phyloP scores from a whole-genome alignment of 2,888 invertebrate genomes.

The Pachydiplax longipennis region DNA sequence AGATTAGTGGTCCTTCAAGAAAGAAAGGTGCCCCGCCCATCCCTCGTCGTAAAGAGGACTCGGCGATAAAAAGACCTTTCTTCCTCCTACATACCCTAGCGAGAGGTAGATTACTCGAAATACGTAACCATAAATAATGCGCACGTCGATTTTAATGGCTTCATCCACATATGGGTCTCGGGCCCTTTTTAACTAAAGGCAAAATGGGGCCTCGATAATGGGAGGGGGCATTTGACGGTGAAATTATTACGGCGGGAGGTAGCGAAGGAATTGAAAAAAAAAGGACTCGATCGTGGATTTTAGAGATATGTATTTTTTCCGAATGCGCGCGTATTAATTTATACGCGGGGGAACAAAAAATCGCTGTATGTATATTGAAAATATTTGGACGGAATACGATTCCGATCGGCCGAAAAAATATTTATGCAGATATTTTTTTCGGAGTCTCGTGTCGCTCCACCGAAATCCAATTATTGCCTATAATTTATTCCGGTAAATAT shows the following conservation, averaged over 20 bases:
- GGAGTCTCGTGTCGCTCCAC: background rate
- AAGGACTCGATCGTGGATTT: background rate
- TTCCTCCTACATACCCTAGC: too few relatives aligned
- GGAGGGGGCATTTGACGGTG: background rate
- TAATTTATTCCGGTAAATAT: background rate
- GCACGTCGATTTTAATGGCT: conserved; percentile 22
- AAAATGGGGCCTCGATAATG: background rate
- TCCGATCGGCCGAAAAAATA: background rate
- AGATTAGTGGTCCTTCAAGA: background rate
- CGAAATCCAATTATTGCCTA: conserved; percentile 2
- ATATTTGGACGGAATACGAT: background rate
- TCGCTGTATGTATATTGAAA: background rate
- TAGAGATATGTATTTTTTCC: background rate
- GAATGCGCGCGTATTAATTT: background rate
- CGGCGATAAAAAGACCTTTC: background rate
- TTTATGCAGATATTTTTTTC: background rate
- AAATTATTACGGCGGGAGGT: background rate
- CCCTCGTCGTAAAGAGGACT: background rate
- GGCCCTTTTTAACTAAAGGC: background rate
- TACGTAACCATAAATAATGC: conserved; percentile 17
- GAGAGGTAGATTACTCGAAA: background rate
- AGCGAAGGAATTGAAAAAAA: background rate
- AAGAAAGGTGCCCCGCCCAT: background rate
- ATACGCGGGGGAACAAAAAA: background rate
- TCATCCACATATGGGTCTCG: conserved; percentile 12